Conservation (phyloP, 2,888 invertebrate genomes). For the Myopa tessellatipennis region DNA sequence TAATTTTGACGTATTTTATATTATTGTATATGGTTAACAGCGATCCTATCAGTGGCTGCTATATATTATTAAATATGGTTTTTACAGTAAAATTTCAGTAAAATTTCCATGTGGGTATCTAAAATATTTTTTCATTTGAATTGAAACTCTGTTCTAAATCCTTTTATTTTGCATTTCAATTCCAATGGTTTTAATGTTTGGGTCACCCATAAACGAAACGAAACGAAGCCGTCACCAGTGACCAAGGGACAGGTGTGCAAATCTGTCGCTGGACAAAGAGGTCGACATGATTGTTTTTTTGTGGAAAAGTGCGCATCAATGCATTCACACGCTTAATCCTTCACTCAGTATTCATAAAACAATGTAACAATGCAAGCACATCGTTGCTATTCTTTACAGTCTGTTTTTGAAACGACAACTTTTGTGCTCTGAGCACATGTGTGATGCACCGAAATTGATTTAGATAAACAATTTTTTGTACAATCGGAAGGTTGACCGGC, state of each 20-base stretch:
- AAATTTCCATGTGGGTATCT: too few relatives aligned
- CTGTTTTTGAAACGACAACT: conserved; percentile 28
- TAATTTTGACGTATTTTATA: too few relatives aligned
- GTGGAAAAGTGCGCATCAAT: conserved; percentile 24
- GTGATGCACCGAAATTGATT: neutral
- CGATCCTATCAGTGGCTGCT: too few relatives aligned
- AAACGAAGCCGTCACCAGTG: conserved; percentile 7
- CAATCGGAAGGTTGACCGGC: neutral
- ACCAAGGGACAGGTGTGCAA: conserved; percentile 28
- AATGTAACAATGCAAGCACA: conserved; percentile 14
- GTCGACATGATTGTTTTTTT: conserved; percentile 8
- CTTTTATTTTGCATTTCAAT: conserved; percentile 11
- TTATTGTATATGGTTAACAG: too few relatives aligned
- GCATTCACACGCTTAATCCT: conserved; percentile 31
- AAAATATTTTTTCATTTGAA: conserved; percentile 16
- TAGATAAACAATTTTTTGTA: neutral
- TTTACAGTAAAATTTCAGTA: too few relatives aligned
- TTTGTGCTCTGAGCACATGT: conserved; percentile 28
- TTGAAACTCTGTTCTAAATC: conserved; percentile 16
- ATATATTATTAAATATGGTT: too few relatives aligned
- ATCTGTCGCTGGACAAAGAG: conserved; percentile 21
- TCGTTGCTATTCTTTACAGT: conserved; percentile 20
- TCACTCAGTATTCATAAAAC: conserved; percentile 3
- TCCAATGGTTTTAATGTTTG: conserved; percentile 6
- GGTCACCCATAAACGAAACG: neutral